These are phyloP conservation scores for Drosophila formosana DNA, from an alignment of 2,888 invertebrate species.

Conservation along the genomic window DNA sequence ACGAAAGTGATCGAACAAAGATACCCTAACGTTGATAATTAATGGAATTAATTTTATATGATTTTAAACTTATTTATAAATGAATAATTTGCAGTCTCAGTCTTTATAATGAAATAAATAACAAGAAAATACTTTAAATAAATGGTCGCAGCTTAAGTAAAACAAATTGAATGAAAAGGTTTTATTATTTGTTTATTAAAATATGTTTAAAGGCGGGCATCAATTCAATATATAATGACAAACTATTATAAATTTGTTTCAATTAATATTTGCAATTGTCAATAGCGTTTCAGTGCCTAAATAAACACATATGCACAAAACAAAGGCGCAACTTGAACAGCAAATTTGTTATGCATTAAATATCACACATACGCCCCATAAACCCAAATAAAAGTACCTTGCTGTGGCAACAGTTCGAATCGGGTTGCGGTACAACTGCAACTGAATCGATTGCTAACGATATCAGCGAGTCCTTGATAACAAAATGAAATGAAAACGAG, in stretches of 20 bases:
- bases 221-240: too few relatives aligned
- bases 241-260: too few relatives aligned
- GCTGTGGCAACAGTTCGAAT: conserved; percentile 14
- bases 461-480: conserved; percentile 51
- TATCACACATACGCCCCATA: conserved; percentile 29
- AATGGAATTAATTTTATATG: too few relatives aligned
- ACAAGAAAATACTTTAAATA: too few relatives aligned
- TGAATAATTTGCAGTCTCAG: too few relatives aligned
- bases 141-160: too few relatives aligned
- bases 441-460: conserved; percentile 26
- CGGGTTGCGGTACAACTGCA: conserved; percentile 36
- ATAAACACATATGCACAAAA: neutral
- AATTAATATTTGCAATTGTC: neutral
- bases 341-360: conserved; percentile 3
- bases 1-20: conserved; percentile 3
- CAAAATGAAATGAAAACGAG: conserved; percentile 18
- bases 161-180: too few relatives aligned
- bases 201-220: too few relatives aligned
- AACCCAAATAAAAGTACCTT: conserved; percentile 21
- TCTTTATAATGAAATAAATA: too few relatives aligned
- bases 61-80: too few relatives aligned
- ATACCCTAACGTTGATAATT: neutral
- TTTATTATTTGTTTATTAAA: too few relatives aligned
- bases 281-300: neutral
- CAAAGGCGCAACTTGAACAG: neutral